Evolutionary conservation across 2,797 vertebrate species (phyloP).

Genomic region (Coccyzus lansbergi): DNA sequence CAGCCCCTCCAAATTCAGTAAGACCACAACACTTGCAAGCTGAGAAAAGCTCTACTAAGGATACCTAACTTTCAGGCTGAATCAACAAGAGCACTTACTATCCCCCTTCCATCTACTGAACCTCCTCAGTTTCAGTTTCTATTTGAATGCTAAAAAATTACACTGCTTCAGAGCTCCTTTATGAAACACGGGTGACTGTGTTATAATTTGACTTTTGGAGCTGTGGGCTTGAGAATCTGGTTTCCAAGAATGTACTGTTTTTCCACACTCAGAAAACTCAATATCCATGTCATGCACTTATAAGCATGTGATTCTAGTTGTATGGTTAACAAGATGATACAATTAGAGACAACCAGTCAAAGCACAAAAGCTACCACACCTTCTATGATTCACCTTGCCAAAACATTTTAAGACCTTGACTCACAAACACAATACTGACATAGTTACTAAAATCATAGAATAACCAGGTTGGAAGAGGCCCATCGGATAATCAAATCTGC

Average conservation of each 20-base stretch:
- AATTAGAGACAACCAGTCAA: neutral
- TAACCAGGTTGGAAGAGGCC: no score
- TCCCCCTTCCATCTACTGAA: neutral
- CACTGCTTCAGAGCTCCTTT: fast-evolving
- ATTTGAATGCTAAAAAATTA: neutral
- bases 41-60: neutral
- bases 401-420: neutral
- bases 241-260: neutral
- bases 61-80: neutral
- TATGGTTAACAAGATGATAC: neutral
- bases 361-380: neutral
- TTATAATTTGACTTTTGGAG: neutral
- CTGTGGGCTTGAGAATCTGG: neutral
- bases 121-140: neutral
- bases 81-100: neutral
- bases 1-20: neutral
- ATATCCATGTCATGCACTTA: neutral
- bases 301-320: neutral
- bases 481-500: no score
- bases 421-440: neutral
- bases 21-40: neutral
- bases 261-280: neutral
- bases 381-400: neutral
- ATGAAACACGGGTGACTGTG: neutral
- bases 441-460: no score